Evolutionary conservation across 2,888 invertebrate genomes (phyloP), one percentile per base, ranked within the genome.

Genomic region (Hololepta plana): DNA sequence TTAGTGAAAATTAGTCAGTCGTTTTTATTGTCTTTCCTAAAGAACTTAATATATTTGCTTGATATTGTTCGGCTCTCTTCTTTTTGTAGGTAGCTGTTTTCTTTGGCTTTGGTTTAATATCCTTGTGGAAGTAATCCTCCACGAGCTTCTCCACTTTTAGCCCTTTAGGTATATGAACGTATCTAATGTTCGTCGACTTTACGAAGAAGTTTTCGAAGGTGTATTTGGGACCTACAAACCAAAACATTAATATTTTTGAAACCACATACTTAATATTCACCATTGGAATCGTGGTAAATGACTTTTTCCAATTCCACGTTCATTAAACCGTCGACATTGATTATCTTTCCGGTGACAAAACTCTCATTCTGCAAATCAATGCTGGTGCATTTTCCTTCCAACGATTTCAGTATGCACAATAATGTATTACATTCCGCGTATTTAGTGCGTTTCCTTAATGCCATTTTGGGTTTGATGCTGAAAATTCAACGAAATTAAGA

Each of bases 291-390:
- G 41, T 64, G 66, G 44, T 64, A 72, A 11, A 70, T 49, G 29
- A 63, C 69, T 46, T 72, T 61, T 35, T 50, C 52, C 53, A 76
- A 59, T 32, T 67, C 60, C 27, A 75, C 50, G 40, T 76, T 76
- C 74, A 76, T 75, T 39, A 42, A 67, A 29, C 71, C 74, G 54
- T 76, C 75, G 3, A 72, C 67, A 29, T 57, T 46, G n/a, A 48
- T 49, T 23, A 75, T 51, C 36, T 51, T 51, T 21, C 76, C 76
- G 42, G 63, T 64, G 16, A 74, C 57, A 41, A 58, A 64, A 1
- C 66, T 52, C 42, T 75, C 74, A 49, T 75, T 70, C 37, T 71
- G 55, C 23, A 76, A 53, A 50, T 76, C 76, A 14, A 76, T 55
- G 12, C 63, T 64, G 3, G 72, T 65, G 38, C 62, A 63, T 38